Conservation (phyloP, 2,888 invertebrate genomes). For the Troides oblongomaculatus region DNA sequence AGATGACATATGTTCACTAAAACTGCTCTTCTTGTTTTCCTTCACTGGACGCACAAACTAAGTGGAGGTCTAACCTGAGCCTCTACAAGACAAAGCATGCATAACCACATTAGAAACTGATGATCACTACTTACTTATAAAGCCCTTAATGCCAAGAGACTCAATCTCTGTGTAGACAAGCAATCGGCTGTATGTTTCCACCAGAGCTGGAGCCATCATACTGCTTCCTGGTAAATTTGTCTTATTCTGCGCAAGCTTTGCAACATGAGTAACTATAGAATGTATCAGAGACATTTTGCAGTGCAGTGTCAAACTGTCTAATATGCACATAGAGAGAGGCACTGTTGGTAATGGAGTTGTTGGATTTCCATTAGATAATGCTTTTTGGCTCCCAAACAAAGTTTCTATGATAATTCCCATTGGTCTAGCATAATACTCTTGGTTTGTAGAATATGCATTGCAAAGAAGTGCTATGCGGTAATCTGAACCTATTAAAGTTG, state of each 20-base stretch:
- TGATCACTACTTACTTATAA: conserved; percentile 85
- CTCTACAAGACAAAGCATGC: too few species aligned
- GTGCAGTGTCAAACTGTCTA: conserved; percentile 96
- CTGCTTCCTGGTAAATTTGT: conserved; percentile 84
- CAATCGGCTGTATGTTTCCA: conserved; percentile 96
- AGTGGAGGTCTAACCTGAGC: too few species aligned
- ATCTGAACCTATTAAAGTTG: conserved; percentile 89
- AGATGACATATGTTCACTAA: too few species aligned
- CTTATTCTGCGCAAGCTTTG: conserved; percentile 93
- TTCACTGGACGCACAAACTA: too few species aligned
- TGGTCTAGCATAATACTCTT: conserved; percentile 93
- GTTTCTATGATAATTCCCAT: conserved; percentile 96
- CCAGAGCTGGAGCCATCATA: conserved; percentile 91
- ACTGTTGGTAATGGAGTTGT: conserved; percentile 85
- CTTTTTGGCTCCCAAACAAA: conserved; percentile 85
- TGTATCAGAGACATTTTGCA: conserved; percentile 95
- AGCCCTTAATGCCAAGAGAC: conserved; percentile 97
- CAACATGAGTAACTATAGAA: conserved; percentile 91
- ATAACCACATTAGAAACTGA: not conserved
- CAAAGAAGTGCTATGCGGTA: conserved; percentile 95
- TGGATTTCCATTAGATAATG: conserved; percentile 73
- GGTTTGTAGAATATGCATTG: conserved; percentile 97
- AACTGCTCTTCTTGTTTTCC: too few species aligned
- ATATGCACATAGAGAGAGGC: conserved; percentile 93
- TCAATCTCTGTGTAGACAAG: conserved; percentile 98